A percentile compares a stretch with the other conserved stretches of the same genome.
These are phyloP conservation scores for Nothocercus julius DNA, from an alignment of 2,113 vertebrate species.

Conservation along the genomic window DNA sequence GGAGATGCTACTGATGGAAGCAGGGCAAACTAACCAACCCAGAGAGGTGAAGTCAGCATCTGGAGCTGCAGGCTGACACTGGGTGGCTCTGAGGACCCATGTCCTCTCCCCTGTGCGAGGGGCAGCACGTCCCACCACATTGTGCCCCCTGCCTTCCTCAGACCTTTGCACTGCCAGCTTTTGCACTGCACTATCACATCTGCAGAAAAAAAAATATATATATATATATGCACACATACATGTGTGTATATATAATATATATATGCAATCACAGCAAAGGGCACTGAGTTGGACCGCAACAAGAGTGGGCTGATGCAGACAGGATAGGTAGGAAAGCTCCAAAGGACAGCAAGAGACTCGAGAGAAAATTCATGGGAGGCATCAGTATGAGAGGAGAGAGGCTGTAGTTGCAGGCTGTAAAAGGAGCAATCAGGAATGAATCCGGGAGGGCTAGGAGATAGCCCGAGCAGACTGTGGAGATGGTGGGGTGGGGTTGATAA, in stretches of 20 bases:
- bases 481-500: background rate
- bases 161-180: background rate
- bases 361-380: background rate
- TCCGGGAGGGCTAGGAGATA: background rate
- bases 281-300: background rate
- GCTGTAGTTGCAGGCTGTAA: background rate
- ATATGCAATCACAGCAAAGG: background rate
- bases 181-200: too few species aligned
- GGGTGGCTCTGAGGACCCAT: background rate
- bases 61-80: background rate
- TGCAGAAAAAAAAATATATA: background rate
- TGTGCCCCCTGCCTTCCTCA: rapidly evolving
- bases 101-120: rapidly evolving
- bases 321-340: background rate
- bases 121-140: rapidly evolving
- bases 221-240: too few species aligned
- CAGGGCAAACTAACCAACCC: background rate
- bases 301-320: rapidly evolving
- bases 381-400: background rate
- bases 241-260: too few species aligned
- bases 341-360: background rate
- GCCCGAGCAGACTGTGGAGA: background rate
- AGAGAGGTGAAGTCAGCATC: background rate
- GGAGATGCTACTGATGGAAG: background rate
- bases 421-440: background rate